Base-by-base conservation (phyloP, 2,797 vertebrate species). In the Remorina albescens region DNA sequence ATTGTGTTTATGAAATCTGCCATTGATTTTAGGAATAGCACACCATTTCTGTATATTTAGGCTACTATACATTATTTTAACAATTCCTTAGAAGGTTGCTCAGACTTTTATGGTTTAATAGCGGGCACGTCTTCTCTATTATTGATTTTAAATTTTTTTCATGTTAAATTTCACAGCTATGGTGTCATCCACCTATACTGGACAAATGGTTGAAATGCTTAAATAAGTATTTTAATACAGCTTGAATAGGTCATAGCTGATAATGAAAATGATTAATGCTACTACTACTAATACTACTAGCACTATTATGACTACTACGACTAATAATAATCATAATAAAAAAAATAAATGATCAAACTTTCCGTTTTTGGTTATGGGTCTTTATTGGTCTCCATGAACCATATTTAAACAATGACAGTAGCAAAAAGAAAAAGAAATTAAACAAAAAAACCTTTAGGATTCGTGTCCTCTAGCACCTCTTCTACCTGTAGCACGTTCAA, bases 371-470 rank as follows among this genome's bases (percentile, higher is more conserved):
- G 56, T 87, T 84, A 89, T 71, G 83, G 76, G 78, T 90, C 78
- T 91, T 92, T 91, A 92, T 90, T 91, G 75, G 81, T 76, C 75
- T 89, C 78, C 72, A 86, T 66, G 58, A 85, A 86, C 79, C 81
- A 87, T 74, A 67, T 86, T 87, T 71, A 85, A 89, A 90, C 78
- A 89, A 89, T 89, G 85, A 90, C 86, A 86, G 89, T 66, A 87
- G 77, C 72, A 85, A 84, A 81, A 79, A 78, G 13, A 66, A 78
- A 86, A 76, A 9, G 0, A 61, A 82, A 80, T 13, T 1, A 56
- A 82, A 67, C 2, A 66, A 42, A 41, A 41, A 74, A 30, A 55
- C 2, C 6, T 61, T 75, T 26, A 41, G 66, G 68, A 65, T 39
- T 80, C 3, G 18, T 76, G 51, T 76, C 62, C 53, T 47, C 54